Conservation (phyloP, 2,113 vertebrate species). For the Muntiacus muntjak region DNA sequence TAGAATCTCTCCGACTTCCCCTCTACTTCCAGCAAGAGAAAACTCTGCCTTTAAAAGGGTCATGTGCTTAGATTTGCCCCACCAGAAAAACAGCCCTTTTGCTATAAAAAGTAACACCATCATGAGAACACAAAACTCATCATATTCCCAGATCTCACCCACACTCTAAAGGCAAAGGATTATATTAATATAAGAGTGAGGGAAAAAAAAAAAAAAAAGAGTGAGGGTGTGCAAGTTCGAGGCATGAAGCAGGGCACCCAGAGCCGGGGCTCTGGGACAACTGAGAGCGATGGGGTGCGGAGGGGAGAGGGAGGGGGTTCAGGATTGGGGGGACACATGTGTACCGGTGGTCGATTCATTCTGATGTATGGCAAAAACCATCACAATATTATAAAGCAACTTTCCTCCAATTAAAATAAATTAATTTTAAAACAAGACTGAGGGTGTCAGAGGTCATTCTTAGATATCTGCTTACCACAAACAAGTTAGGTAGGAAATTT, state of each 20-base stretch:
- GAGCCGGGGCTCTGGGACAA: not conserved
- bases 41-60: not conserved
- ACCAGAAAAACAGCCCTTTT: not conserved
- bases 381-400: not conserved
- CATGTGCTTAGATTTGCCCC: not conserved
- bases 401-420: not conserved
- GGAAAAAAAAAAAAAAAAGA: not conserved
- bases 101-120: not conserved
- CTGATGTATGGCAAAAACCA: not conserved
- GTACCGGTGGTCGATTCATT: not conserved
- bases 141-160: not conserved
- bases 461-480: not conserved
- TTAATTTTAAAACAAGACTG: not conserved
- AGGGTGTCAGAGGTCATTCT: not conserved
- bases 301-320: accelerated
- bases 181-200: not conserved
- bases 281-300: not conserved
- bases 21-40: not conserved
- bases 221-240: not conserved
- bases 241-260: not conserved
- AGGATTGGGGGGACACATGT: not conserved
- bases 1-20: not conserved
- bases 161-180: not conserved
- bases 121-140: not conserved
- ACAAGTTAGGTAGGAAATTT: not conserved